A percentile compares a stretch with the other conserved stretches of the same genome.
Evolutionary conservation across 2,113 vertebrate genomes (phyloP).

Genomic region (Labeo rohita): DNA sequence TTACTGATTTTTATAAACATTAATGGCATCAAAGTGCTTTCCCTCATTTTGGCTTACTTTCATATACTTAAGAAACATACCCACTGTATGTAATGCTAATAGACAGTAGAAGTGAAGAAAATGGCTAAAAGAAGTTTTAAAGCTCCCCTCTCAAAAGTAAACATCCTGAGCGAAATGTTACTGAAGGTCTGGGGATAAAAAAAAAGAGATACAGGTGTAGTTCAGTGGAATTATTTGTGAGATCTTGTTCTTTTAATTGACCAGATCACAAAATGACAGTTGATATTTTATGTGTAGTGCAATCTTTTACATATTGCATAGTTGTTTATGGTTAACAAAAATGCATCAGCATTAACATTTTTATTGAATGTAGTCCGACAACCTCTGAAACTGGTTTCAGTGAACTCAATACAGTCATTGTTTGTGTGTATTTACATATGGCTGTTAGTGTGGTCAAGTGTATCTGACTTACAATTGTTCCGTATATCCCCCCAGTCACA

Average conservation of each 20-base stretch:
- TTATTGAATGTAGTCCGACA: background rate
- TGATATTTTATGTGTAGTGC: background rate
- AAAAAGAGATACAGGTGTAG: background rate
- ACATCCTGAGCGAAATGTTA: background rate
- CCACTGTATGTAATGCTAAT: background rate
- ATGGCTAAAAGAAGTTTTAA: background rate
- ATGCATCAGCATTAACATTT: background rate
- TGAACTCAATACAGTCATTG: background rate
- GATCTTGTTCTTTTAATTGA: conserved; percentile 1
- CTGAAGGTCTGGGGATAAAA: background rate
- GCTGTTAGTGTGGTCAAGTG: no score
- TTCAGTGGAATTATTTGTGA: background rate
- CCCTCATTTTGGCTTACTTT: background rate
- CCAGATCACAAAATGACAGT: conserved; percentile 11
- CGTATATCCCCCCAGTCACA: conserved; percentile 76
- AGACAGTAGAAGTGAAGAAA: background rate
- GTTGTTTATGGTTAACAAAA: conserved; percentile 6
- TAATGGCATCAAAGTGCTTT: background rate
- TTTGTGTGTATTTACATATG: background rate
- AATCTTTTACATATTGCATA: background rate
- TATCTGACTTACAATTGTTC: background rate
- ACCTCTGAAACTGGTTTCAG: background rate
- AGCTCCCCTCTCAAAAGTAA: background rate
- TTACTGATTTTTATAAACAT: background rate
- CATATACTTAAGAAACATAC: background rate